A percentile compares a stretch with the other conserved stretches of the same genome.
Conservation (phyloP, 2,113 vertebrate species). For the Corythornis vintsioides region DNA sequence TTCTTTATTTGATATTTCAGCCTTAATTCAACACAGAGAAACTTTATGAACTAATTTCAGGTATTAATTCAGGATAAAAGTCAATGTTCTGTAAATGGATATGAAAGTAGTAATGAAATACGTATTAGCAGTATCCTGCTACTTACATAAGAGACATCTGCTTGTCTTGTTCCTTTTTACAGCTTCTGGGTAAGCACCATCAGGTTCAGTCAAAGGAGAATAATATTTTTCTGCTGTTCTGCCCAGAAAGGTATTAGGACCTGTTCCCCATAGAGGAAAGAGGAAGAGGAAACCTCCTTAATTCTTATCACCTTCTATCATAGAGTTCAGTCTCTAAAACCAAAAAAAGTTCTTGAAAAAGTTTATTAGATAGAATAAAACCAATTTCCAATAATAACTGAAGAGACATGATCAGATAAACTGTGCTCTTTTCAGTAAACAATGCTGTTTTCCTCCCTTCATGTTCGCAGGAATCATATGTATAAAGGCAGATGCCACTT, state of each 20-base stretch:
- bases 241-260: neutral
- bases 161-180: neutral
- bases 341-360: neutral
- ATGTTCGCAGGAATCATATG: neutral
- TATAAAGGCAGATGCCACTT: neutral
- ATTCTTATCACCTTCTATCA: neutral
- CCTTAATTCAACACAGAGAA: neutral
- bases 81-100: neutral
- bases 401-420: neutral
- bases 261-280: neutral
- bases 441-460: neutral
- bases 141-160: constrained; percentile 31
- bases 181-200: constrained; percentile 9
- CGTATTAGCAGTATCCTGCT: neutral
- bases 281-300: neutral
- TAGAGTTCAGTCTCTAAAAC: neutral
- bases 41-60: neutral
- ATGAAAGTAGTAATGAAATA: neutral
- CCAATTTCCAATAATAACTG: neutral
- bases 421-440: neutral
- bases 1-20: neutral
- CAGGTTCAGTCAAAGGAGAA: constrained; percentile 19
- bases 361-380: neutral
- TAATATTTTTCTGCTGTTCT: neutral
- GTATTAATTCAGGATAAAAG: neutral